Base-by-base conservation (phyloP, 2,113 vertebrate genomes). In the Campylomormyrus tamandua region DNA sequence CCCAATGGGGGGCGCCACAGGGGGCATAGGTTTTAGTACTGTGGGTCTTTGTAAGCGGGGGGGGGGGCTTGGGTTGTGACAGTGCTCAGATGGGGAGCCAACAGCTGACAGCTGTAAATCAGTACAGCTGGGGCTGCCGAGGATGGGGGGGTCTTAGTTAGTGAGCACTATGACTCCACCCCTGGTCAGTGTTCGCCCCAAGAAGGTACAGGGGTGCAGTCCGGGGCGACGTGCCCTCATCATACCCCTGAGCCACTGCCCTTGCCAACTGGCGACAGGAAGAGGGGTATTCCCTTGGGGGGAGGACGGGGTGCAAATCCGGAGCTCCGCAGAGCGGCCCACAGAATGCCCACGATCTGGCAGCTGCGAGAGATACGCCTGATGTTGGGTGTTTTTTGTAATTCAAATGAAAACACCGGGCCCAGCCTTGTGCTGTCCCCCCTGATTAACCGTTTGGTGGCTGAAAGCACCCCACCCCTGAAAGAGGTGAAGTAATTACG, bases 401-500 rank as follows among this genome's bases (percentile, higher is more conserved):
- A 53, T 87, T 87, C 13, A 56, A 87, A 87, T 87, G 13, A 19
- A 53, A 87, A 53, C 83, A n/a, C 24, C 7, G 10, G 3, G n/a
- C 13, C 21, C 27, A 35, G 49, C 3, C 10, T 11, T 66, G 62
- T 8, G 11, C 27, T 19, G 1, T 21, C 35, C 15, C 39, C 50
- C 66, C 49, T 11, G 39, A 90, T 87, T 74, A 90, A 87, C 89
- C 7, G 58, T 87, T 90, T 90, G 10, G 10, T n/a, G 89, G 19
- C 84, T 42, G 45, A 58, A 53, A 39, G 50, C 24, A 17, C 21
- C 21, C 58, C 21, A 62, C 58, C 5, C 15, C 13, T 35, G 42
- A 90, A 62, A 27, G 48, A 19, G 46, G 58, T 19, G 31, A 90
- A 77, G 80, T 90, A 90, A 90, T 90, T 77, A 87, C 21, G 62